phyloP scores from a whole-genome alignment of 2,888 invertebrate species.

The Aricia artaxerxes region DNA sequence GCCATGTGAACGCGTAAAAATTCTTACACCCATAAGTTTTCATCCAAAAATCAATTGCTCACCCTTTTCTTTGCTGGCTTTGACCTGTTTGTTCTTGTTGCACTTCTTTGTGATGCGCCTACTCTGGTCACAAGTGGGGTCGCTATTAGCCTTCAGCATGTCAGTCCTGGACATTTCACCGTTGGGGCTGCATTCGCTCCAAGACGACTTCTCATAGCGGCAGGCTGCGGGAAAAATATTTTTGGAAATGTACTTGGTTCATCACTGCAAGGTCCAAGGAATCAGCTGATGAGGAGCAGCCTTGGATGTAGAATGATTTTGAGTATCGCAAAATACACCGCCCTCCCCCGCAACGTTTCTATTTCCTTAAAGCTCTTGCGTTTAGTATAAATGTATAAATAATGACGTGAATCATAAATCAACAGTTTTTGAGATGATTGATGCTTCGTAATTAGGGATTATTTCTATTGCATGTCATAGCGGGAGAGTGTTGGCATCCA shows the following conservation, averaged over 20 bases:
- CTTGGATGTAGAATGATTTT: too few relatives aligned
- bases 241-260: neutral
- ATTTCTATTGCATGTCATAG: too few relatives aligned
- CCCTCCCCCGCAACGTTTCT: too few relatives aligned
- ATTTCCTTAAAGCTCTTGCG: too few relatives aligned
- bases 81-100: slow-evolving; percentile 86
- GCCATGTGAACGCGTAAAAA: too few relatives aligned
- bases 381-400: too few relatives aligned
- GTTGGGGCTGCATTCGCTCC: slow-evolving; percentile 90
- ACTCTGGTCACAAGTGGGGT: slow-evolving; percentile 90
- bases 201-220: slow-evolving; percentile 93
- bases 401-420: too few relatives aligned
- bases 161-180: slow-evolving; percentile 92
- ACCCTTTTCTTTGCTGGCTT: slow-evolving; percentile 83
- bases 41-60: slow-evolving; percentile 36
- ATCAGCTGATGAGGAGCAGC: neutral
- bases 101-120: slow-evolving; percentile 92
- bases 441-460: too few relatives aligned
- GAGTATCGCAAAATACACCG: too few relatives aligned
- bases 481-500: too few relatives aligned
- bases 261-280: neutral
- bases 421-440: too few relatives aligned
- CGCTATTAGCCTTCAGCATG: slow-evolving; percentile 90
- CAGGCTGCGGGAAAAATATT: slow-evolving; percentile 81
- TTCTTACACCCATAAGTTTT: neutral